Conservation (phyloP, 2,113 vertebrate species). For the Caloenas nicobarica region DNA sequence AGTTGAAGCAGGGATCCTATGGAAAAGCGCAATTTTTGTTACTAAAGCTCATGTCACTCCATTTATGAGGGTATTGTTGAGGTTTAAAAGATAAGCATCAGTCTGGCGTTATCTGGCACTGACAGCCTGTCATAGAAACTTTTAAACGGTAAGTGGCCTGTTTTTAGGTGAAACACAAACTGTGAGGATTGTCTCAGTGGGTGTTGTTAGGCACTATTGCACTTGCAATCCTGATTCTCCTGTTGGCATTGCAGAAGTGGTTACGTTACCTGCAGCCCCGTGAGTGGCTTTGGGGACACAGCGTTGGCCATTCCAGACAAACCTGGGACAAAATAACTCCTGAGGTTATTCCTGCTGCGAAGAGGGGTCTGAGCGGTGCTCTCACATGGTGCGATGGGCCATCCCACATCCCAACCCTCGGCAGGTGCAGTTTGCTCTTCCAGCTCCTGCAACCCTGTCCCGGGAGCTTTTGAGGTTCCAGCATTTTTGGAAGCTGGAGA, state of each 20-base stretch:
- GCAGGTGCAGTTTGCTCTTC: background rate
- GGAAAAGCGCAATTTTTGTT: background rate
- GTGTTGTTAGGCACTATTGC: background rate
- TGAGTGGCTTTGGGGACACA: rapidly evolving
- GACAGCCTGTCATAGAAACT: background rate
- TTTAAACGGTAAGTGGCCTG: background rate
- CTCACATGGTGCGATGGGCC: rapidly evolving
- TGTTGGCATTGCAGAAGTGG: background rate
- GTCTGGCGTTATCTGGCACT: background rate
- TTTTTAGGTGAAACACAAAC: background rate
- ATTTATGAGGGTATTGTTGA: background rate
- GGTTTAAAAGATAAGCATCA: background rate
- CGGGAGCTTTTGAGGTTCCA: background rate
- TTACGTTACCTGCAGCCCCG: rapidly evolving
- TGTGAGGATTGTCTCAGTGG: background rate
- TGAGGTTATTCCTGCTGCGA: background rate
- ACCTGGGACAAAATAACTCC: background rate
- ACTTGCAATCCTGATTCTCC: background rate
- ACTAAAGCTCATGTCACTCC: background rate
- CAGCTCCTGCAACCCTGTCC: background rate
- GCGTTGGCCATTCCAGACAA: background rate
- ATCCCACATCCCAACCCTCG: rapidly evolving
- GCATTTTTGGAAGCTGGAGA: background rate
- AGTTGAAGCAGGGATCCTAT: background rate
- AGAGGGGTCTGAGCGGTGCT: rapidly evolving